A percentile compares a stretch with the other conserved stretches of the same genome.
phyloP scores from a whole-genome alignment of 53 echinoderm and acorn worm species.

The Arbacia lixula region DNA sequence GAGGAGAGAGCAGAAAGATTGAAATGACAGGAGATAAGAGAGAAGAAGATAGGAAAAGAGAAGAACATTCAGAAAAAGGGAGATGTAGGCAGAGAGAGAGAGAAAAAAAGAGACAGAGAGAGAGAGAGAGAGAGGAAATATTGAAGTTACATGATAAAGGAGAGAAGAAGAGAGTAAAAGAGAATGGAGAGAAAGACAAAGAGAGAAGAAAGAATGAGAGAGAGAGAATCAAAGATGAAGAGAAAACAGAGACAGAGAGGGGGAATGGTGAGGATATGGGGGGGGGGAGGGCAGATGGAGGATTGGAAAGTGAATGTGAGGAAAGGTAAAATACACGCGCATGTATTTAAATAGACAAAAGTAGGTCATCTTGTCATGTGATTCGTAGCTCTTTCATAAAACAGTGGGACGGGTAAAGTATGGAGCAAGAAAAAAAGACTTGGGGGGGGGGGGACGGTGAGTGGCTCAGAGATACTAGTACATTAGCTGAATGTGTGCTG shows the following conservation, averaged over 20 bases:
- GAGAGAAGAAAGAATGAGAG: neutral
- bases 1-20: neutral
- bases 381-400: no score
- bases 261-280: no score
- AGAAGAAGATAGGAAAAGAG: neutral
- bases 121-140: conserved; percentile 1
- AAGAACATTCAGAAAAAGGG: neutral
- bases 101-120: neutral
- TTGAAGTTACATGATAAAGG: neutral
- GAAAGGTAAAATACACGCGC: no score
- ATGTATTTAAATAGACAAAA: no score
- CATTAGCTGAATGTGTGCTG: no score
- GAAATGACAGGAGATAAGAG: neutral
- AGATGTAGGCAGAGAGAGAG: neutral
- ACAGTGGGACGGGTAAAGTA: no score
- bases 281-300: no score
- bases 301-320: no score
- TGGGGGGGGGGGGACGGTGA: no score
- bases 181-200: neutral
- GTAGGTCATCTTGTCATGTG: no score
- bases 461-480: no score
- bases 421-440: no score
- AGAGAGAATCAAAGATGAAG: neutral
- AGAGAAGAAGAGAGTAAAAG: neutral
- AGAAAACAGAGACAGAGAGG: neutral